Evolutionary conservation across 2,797 vertebrate genomes (phyloP).

Genomic region (Lacerta agilis): DNA sequence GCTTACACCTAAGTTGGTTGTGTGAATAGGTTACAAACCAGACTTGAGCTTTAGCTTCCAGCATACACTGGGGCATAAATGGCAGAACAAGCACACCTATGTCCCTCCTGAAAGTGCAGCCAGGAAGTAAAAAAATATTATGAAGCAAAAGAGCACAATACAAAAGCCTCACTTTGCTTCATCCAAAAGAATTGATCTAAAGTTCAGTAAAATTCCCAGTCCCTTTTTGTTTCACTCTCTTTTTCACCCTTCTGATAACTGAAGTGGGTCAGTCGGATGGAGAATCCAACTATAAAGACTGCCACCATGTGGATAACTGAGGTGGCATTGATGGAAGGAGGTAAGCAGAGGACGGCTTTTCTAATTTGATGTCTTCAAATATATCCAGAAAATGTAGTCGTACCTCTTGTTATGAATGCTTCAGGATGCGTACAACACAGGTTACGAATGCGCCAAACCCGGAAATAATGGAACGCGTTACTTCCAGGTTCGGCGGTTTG

Average conservation of each 20-base stretch:
- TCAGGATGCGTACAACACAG: too few relatives aligned
- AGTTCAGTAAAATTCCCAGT: not conserved
- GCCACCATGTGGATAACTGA: conserved; percentile 10
- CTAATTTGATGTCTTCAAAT: not conserved
- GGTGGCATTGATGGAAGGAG: rapidly evolving
- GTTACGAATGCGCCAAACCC: too few relatives aligned
- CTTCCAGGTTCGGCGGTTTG: too few relatives aligned
- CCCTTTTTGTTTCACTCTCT: rapidly evolving
- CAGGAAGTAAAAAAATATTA: not conserved
- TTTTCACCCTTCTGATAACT: not conserved
- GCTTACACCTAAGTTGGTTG: not conserved
- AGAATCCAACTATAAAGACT: not conserved
- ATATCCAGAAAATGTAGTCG: too few relatives aligned
- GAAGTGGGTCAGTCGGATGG: not conserved
- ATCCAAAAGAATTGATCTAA: not conserved
- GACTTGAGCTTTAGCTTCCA: not conserved
- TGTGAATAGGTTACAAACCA: not conserved
- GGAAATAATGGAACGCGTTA: too few relatives aligned
- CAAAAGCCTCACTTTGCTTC: not conserved
- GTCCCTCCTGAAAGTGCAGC: not conserved
- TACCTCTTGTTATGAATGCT: too few relatives aligned
- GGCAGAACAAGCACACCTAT: too few relatives aligned
- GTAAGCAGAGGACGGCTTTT: too few relatives aligned
- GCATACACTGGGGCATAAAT: not conserved
- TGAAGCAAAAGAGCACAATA: rapidly evolving